Conservation (phyloP, 2,113 vertebrate genomes). For the Callipepla californica region DNA sequence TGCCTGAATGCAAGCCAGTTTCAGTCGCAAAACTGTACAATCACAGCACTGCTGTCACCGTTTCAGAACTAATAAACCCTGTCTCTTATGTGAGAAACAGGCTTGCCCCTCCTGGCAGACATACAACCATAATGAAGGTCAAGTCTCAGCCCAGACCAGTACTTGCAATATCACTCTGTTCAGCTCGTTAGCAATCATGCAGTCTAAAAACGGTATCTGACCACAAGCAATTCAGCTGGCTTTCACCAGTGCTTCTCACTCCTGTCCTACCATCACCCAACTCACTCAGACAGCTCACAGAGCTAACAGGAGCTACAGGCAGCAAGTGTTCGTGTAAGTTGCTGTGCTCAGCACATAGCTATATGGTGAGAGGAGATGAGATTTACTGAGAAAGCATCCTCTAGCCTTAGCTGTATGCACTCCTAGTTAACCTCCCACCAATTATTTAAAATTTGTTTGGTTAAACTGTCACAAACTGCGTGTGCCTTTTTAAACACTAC, state of each 20-base stretch:
- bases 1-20: background rate
- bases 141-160: background rate
- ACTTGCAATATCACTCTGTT: background rate
- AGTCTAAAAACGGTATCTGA: background rate
- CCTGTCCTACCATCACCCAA: accelerated
- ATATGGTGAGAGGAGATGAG: background rate
- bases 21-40: background rate
- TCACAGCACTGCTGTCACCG: background rate
- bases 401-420: background rate
- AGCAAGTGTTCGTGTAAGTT: background rate
- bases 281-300: background rate
- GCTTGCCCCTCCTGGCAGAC: background rate
- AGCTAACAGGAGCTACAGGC: background rate
- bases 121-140: background rate
- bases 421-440: background rate
- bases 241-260: background rate
- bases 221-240: background rate
- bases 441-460: background rate
- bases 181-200: background rate
- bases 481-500: background rate
- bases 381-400: background rate
- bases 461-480: background rate
- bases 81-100: background rate
- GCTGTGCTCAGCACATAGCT: background rate
- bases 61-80: background rate